These are phyloP conservation scores for Athrips mouffetella DNA, from an alignment of 2,888 invertebrate genomes.

Conservation along the genomic window DNA sequence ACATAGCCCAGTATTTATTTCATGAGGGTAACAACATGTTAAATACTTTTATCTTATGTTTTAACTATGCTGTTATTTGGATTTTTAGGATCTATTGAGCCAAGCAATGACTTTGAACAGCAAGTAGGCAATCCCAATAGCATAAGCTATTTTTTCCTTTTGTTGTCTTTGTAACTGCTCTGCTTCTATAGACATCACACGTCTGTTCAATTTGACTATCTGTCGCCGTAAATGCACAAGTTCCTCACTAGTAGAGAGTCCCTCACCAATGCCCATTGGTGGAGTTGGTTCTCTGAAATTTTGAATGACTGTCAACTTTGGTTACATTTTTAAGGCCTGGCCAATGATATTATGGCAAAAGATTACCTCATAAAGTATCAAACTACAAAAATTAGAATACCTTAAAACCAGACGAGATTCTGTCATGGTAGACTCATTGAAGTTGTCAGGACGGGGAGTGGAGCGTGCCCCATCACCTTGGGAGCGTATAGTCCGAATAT, in stretches of 20 bases:
- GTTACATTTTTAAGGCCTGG: conserved; percentile 2
- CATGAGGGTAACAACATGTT: conserved; percentile 58
- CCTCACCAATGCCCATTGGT: conserved; percentile 80
- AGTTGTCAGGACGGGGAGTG: conserved; percentile 53
- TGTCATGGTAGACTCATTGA: conserved; percentile 70
- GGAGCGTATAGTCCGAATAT: conserved; percentile 49
- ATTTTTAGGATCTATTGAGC: conserved; percentile 81
- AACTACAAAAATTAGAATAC: conserved; percentile 33
- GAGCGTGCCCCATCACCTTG: conserved; percentile 65
- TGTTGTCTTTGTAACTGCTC: conserved; percentile 91
- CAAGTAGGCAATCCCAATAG: conserved; percentile 90
- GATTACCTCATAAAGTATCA: no score
- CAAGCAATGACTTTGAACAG: conserved; percentile 91
- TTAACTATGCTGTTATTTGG: conserved; percentile 40
- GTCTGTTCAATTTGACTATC: conserved; percentile 90
- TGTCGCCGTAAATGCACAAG: conserved; percentile 89
- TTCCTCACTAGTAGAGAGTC: conserved; percentile 86
- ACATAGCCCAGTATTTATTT: conserved; percentile 42
- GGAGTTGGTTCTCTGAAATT: conserved; percentile 83
- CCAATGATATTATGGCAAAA: not conserved
- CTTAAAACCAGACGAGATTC: conserved; percentile 68
- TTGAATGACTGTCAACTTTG: not conserved
- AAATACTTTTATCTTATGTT: conserved; percentile 58
- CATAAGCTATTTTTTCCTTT: conserved; percentile 91
- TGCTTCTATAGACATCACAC: conserved; percentile 91